Conservation (phyloP, 2,113 vertebrate species). For the Patagioenas fasciata region DNA sequence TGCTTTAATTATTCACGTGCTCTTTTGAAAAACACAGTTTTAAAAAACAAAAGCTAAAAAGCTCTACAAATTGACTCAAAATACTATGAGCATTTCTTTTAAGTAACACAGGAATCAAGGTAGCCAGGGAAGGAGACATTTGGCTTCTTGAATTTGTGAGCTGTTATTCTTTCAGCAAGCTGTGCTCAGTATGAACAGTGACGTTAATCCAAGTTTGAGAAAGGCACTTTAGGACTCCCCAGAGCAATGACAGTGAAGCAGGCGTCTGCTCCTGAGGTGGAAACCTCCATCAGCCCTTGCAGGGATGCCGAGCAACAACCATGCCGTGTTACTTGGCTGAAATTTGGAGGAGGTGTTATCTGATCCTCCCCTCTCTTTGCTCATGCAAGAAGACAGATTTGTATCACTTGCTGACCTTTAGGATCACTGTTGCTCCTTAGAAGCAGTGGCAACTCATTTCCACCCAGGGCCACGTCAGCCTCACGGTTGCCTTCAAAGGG, state of each 20-base stretch:
- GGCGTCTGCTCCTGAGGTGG: neutral
- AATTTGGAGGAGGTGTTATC: neutral
- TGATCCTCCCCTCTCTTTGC: neutral
- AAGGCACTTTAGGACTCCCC: neutral
- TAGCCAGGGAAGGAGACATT: neutral
- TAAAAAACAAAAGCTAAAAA: slow-evolving; percentile 46
- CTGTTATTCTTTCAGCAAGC: neutral
- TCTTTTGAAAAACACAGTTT: slow-evolving; percentile 66
- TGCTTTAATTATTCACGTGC: slow-evolving; percentile 73
- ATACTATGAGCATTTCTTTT: neutral
- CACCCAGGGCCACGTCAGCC: too few relatives aligned
- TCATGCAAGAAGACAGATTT: fast-evolving
- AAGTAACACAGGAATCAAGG: neutral
- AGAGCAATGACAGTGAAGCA: neutral
- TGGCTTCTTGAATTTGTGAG: neutral
- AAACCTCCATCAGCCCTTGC: neutral
- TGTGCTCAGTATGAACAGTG: neutral
- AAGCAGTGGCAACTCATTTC: neutral
- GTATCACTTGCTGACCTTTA: neutral
- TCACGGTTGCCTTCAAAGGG: too few relatives aligned
- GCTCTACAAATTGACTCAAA: slow-evolving; percentile 6
- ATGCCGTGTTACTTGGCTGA: neutral
- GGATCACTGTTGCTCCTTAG: neutral
- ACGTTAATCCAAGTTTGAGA: neutral
- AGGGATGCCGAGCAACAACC: neutral